Conservation (phyloP, 2,888 invertebrate species). For the Callimorpha dominula region DNA sequence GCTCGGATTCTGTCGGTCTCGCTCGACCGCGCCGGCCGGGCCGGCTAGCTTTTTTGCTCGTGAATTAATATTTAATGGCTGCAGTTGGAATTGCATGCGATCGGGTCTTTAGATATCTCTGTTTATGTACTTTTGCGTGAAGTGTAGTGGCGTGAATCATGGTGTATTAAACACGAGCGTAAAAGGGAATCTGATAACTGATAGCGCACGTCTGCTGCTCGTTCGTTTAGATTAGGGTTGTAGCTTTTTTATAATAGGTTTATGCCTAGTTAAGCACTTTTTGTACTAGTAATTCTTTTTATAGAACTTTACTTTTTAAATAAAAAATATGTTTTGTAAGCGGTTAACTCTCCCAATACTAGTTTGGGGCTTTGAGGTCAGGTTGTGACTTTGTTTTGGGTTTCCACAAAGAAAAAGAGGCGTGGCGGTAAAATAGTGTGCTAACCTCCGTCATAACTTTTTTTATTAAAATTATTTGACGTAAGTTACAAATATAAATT, state of each 20-base stretch:
- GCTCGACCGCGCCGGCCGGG: slow-evolving; percentile 57
- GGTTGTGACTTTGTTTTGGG: too few species aligned
- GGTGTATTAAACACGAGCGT: slow-evolving; percentile 46
- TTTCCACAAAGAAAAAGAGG: too few species aligned
- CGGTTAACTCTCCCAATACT: neutral
- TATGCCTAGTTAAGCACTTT: neutral
- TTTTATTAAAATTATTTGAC: neutral
- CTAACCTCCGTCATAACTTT: too few species aligned
- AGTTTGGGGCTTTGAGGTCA: neutral
- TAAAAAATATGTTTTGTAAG: neutral
- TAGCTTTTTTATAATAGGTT: neutral
- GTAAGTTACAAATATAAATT: neutral
- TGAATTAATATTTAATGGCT: slow-evolving; percentile 78
- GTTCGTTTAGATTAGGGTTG: slow-evolving; percentile 11
- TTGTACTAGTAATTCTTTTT: neutral
- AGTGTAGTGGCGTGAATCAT: slow-evolving; percentile 58
- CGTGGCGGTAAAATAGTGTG: neutral
- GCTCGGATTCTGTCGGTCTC: slow-evolving; percentile 64
- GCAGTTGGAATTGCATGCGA: slow-evolving; percentile 74
- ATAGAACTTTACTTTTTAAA: neutral
- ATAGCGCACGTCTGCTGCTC: slow-evolving; percentile 44
- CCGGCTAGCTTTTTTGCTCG: slow-evolving; percentile 69
- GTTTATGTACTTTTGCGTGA: slow-evolving; percentile 66
- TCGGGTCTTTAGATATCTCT: slow-evolving; percentile 67
- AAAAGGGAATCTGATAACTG: slow-evolving; percentile 45